Conservation (phyloP, 2,797 vertebrate species). For the Centropyge bicolor region DNA sequence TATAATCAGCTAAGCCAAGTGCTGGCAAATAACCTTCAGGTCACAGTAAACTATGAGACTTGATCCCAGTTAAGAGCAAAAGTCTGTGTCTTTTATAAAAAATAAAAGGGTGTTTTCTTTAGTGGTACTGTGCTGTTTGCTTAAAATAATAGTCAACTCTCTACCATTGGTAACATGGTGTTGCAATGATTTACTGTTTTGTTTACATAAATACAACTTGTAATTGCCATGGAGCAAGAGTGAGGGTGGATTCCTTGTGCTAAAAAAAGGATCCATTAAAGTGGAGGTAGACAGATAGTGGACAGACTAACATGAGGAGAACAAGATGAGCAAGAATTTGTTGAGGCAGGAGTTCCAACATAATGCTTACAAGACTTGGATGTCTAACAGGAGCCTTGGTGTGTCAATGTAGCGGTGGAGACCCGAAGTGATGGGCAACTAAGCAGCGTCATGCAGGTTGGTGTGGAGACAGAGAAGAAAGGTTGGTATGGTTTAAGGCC, state of each 20-base stretch:
- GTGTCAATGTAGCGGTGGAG: constrained; percentile 31
- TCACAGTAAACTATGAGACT: constrained; percentile 27
- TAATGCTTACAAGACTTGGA: constrained; percentile 39
- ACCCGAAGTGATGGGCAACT: constrained; percentile 12
- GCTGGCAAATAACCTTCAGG: constrained; percentile 20
- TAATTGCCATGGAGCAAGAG: constrained; percentile 39
- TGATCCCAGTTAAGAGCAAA: constrained; percentile 26
- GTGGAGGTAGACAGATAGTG: constrained; percentile 72
- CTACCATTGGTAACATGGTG: constrained; percentile 40
- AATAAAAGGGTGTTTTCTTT: constrained; percentile 21
- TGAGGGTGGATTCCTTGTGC: constrained; percentile 33
- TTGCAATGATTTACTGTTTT: constrained; percentile 63
- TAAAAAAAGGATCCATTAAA: constrained; percentile 44
- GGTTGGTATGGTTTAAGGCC: constrained; percentile 63
- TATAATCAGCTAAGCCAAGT: constrained; percentile 37
- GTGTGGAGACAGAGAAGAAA: constrained; percentile 33
- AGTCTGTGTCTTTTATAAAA: constrained; percentile 16
- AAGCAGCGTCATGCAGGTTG: constrained; percentile 60
- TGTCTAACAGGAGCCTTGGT: constrained; percentile 28
- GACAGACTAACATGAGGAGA: constrained; percentile 38
- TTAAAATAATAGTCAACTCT: constrained; percentile 62
- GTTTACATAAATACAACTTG: constrained; percentile 60
- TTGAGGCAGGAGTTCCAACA: constrained; percentile 45
- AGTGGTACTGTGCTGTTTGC: constrained; percentile 25
- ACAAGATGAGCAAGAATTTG: constrained; percentile 18